These are phyloP conservation scores for Glyptemys insculpta DNA, from an alignment of 2,797 vertebrate species.

Conservation along the genomic window DNA sequence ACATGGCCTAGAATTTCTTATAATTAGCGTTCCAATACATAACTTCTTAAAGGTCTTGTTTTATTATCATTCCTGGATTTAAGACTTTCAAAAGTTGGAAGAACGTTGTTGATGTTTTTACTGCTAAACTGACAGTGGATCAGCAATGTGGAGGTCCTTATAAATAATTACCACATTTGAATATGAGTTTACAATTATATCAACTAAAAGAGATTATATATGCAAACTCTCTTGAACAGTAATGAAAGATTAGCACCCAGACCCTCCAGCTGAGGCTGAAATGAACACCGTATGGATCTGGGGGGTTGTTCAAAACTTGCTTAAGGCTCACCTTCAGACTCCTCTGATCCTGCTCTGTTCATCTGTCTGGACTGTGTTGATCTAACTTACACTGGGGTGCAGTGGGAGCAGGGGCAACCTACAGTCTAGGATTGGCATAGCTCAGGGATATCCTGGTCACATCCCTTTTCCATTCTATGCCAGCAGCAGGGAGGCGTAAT, in stretches of 20 bases:
- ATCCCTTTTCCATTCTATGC: not conserved
- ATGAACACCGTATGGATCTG: not conserved
- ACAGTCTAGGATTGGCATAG: not conserved
- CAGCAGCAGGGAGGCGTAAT: not conserved
- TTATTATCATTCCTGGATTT: not conserved
- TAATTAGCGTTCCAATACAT: not conserved
- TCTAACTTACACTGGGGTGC: not conserved
- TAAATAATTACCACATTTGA: not conserved
- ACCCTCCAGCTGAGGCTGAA: not conserved
- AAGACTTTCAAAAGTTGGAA: not conserved
- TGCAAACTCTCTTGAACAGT: not conserved
- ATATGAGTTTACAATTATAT: not conserved
- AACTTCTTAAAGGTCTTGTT: not conserved
- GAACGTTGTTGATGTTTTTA: not conserved
- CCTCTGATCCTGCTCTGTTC: not conserved
- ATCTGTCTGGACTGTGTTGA: not conserved
- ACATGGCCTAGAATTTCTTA: not conserved
- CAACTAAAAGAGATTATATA: not conserved
- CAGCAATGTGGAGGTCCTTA: not conserved
- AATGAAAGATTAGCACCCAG: not conserved
- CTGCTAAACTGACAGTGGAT: not conserved
- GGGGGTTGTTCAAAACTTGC: not conserved
- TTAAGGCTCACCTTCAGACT: not conserved
- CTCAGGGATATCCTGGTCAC: not conserved
- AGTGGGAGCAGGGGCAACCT: not conserved